Percentiles rank a stretch among this genome's conserved stretches.
Conservation (phyloP, 2,113 vertebrate species). For the Tautogolabrus adspersus region DNA sequence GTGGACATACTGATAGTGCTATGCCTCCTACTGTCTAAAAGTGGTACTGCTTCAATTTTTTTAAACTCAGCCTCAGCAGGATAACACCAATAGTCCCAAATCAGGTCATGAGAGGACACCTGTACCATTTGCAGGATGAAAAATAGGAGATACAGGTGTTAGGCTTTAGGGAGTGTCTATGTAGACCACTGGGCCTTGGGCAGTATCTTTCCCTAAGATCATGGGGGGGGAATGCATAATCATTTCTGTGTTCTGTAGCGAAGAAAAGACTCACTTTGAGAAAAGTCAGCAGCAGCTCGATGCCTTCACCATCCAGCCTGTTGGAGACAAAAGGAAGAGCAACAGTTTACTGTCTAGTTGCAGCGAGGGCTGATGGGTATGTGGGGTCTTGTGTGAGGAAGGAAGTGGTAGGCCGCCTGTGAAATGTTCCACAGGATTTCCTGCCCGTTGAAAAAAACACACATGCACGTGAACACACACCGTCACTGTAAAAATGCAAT, state of each 20-base stretch:
- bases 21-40: slow-evolving; percentile 47
- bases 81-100: too few species aligned
- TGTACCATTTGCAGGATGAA: background rate
- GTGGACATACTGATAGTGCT: background rate
- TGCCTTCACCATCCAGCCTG: slow-evolving; percentile 96
- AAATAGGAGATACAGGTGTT: too few species aligned
- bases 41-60: slow-evolving; percentile 16
- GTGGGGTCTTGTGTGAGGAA: slow-evolving; percentile 67
- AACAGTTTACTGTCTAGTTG: slow-evolving; percentile 34
- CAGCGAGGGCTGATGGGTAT: slow-evolving; percentile 49
- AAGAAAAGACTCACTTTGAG: slow-evolving; percentile 82
- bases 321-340: slow-evolving; percentile 66
- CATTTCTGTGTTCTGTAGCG: slow-evolving; percentile 11
- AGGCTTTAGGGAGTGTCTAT: too few species aligned
- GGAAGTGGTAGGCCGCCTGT: slow-evolving; percentile 68
- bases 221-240: too few species aligned
- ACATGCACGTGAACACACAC: slow-evolving; percentile 7
- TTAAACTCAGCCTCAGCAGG: background rate
- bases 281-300: slow-evolving; percentile 95
- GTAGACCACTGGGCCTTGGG: too few species aligned
- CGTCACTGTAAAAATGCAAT: slow-evolving; percentile 6
- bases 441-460: slow-evolving; percentile 50
- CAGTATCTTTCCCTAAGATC: too few species aligned
- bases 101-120: too few species aligned
- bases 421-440: slow-evolving; percentile 82